phyloP scores from a whole-genome alignment of 2,113 vertebrate genomes.

The Uropsilus gracilis region DNA sequence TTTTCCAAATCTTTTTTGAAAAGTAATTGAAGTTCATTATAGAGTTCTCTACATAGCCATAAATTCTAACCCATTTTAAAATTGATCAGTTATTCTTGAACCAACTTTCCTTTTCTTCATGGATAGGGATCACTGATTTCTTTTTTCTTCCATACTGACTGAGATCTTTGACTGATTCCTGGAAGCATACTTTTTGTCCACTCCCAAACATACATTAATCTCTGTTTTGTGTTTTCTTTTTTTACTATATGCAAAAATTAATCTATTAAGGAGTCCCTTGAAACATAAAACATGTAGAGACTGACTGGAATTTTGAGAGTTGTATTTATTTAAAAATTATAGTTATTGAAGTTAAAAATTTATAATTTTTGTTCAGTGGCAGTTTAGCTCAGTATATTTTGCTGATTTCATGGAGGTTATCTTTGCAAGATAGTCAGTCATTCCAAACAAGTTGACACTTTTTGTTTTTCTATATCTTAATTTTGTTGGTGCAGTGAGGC shows the following conservation, averaged over 20 bases:
- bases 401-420: background rate
- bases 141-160: too few species aligned
- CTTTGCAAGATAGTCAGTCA: background rate
- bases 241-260: too few species aligned
- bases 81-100: background rate
- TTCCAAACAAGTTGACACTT: background rate
- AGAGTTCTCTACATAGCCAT: background rate
- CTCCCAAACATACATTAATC: background rate
- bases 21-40: background rate
- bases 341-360: background rate
- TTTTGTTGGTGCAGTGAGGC: background rate
- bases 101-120: background rate
- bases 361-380: background rate
- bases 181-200: background rate
- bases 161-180: background rate
- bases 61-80: background rate
- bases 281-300: too few species aligned
- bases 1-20: background rate
- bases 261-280: too few species aligned
- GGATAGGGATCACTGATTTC: too few species aligned
- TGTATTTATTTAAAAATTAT: background rate
- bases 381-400: background rate
- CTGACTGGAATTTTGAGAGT: background rate
- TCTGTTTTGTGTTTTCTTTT: too few species aligned
- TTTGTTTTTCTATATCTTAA: background rate